Evolutionary conservation across 2,797 vertebrate genomes (phyloP).

Genomic region (Coilia nasus): DNA sequence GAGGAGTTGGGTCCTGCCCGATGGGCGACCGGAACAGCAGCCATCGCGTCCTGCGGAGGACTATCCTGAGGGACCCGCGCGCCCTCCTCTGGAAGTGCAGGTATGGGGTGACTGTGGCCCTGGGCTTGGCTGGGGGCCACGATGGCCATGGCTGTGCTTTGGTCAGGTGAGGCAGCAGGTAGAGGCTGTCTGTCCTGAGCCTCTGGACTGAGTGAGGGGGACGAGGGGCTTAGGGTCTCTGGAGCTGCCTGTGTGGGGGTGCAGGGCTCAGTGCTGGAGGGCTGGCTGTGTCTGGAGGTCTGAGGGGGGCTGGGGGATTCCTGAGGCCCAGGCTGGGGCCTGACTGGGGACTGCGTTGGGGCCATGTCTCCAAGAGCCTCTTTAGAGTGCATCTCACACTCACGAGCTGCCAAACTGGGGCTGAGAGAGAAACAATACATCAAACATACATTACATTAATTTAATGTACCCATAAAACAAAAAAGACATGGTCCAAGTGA

Average conservation of each 20-base stretch:
- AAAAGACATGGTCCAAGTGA: no score
- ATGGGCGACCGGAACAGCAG: neutral
- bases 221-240: slow-evolving; percentile 8
- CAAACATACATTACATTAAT: neutral
- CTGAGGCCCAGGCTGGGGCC: slow-evolving; percentile 22
- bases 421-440: slow-evolving; percentile 58
- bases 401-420: slow-evolving; percentile 65
- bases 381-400: slow-evolving; percentile 69
- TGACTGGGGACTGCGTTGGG: slow-evolving; percentile 59
- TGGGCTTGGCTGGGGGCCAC: slow-evolving; percentile 45
- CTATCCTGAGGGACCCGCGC: neutral
- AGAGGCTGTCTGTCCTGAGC: neutral
- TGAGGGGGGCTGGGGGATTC: neutral
- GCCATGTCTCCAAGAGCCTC: slow-evolving; percentile 53
- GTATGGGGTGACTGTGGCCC: neutral
- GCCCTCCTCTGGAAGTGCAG: slow-evolving; percentile 29
- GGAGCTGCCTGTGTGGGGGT: slow-evolving; percentile 34
- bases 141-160: slow-evolving; percentile 24
- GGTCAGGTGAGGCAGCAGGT: neutral
- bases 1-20: slow-evolving; percentile 21
- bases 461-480: no score
- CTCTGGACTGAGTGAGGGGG: slow-evolving; percentile 1
- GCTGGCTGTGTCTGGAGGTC: slow-evolving; percentile 34
- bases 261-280: slow-evolving; percentile 16
- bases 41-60: neutral